A percentile compares a stretch with the other conserved stretches of the same genome.
These are phyloP conservation scores for Chesias legatella DNA, from an alignment of 2,888 invertebrate species.

Conservation along the genomic window DNA sequence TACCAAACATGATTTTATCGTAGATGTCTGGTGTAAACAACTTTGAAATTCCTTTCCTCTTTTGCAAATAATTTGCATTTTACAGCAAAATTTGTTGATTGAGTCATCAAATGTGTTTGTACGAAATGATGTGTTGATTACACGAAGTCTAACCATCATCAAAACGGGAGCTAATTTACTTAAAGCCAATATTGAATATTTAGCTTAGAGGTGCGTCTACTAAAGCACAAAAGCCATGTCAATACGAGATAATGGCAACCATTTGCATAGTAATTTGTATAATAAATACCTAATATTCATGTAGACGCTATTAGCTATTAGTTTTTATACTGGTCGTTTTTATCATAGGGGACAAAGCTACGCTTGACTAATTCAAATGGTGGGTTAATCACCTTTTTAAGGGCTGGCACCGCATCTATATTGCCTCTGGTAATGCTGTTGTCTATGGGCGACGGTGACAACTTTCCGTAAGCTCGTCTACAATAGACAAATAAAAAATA, in stretches of 20 bases:
- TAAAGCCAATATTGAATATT: slow-evolving; percentile 24
- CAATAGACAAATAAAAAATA: no score
- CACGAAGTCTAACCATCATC: slow-evolving; percentile 18
- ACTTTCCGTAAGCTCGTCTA: no score
- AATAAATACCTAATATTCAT: slow-evolving; percentile 10
- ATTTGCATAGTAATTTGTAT: slow-evolving; percentile 27
- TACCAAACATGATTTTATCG: no score
- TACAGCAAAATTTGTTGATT: slow-evolving; percentile 5
- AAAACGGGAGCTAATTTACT: slow-evolving; percentile 26
- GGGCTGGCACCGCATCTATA: no score
- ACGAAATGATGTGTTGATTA: slow-evolving; percentile 22
- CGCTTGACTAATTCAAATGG: no score
- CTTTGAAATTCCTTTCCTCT: slow-evolving; percentile 3
- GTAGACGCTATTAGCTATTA: no score
- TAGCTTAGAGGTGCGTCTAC: slow-evolving; percentile 24
- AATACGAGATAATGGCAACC: slow-evolving; percentile 24
- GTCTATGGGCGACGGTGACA: no score
- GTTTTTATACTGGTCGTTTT: background rate
- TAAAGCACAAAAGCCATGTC: slow-evolving; percentile 24
- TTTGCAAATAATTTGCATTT: slow-evolving; percentile 9
- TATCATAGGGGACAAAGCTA: background rate
- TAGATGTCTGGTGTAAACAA: slow-evolving; percentile 1
- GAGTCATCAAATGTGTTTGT: slow-evolving; percentile 21
- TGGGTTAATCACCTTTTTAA: no score
- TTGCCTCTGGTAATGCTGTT: no score